Evolutionary conservation across 2,113 vertebrate species (phyloP), one percentile per base, ranked within the genome.

Genomic region (Turnix velox): DNA sequence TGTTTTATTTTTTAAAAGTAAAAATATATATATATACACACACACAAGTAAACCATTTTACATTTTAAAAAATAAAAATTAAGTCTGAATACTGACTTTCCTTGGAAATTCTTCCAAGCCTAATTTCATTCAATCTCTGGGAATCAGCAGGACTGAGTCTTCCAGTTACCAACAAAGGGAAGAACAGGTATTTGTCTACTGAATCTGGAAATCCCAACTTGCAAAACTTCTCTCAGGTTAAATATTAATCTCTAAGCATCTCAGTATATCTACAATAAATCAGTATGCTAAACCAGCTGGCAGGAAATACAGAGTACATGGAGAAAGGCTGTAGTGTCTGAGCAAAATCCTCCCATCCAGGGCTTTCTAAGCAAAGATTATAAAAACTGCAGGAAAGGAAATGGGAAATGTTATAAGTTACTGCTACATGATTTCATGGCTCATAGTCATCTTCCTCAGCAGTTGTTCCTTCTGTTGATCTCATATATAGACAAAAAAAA

Each of bases 21-120:
- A 95, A 96, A 93, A 95, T 93, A 95, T 90, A 94, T 86, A 87
- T 80, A 95, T 68, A 96, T n/a, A n/a, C n/a, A n/a, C n/a, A n/a
- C 46, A 84, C 5, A 14, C 33, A 92, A 90, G 88, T 90, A 95
- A 95, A 96, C 80, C 1, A 2, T 78, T 92, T 90, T 72, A 90
- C 77, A 92, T 57, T 88, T 95, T 37, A 68, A 77, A 88, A 86
- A 94, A 85, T 62, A 92, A 92, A 96, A 82, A 80, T 52, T 12
- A 78, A 92, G 66, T 87, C 69, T 78, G 77, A 96, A 92, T 92
- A 91, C 16, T 76, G 51, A 69, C 87, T 95, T 73, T 81, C 57
- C 78, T 65, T 11, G 4, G 67, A 94, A 88, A 86, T 63, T 89
- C 65, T 82, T 78, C 74, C 68, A 89, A 89, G 84, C 68, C 66